A percentile compares a stretch with the other conserved stretches of the same genome.
Conservation (phyloP, 2,888 invertebrate genomes). For the Hymenopus coronatus region DNA sequence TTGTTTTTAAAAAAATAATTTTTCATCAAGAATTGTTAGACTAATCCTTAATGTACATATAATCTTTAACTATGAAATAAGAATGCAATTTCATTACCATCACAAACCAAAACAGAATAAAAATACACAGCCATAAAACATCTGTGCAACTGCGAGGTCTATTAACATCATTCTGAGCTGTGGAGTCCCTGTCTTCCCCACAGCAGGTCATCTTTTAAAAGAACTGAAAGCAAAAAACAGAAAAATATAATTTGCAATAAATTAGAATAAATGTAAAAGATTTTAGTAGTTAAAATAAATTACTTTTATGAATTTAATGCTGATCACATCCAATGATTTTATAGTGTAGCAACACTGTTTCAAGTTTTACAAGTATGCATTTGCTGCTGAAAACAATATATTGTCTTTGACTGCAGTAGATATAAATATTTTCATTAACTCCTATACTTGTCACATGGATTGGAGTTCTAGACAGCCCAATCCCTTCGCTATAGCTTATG, state of each 20-base stretch:
- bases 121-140: conserved; percentile 75
- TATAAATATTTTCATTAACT: no score
- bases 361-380: not conserved
- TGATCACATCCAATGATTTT: not conserved
- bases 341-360: not conserved
- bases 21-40: not conserved
- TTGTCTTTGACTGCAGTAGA: no score
- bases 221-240: not conserved
- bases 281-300: no score
- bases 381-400: no score
- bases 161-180: conserved; percentile 37
- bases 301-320: not conserved
- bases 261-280: no score
- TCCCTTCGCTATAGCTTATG: no score
- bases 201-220: conserved; percentile 38
- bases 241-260: not conserved
- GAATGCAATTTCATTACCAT: conserved; percentile 61
- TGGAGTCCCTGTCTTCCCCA: conserved; percentile 43
- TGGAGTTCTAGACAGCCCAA: no score
- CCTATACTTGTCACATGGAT: no score
- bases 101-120: conserved; percentile 76
- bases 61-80: not conserved
- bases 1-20: not conserved
- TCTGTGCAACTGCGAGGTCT: conserved; percentile 75
- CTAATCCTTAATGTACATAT: not conserved